phyloP scores from a whole-genome alignment of 2,888 invertebrate species.

The Allygus modestus region DNA sequence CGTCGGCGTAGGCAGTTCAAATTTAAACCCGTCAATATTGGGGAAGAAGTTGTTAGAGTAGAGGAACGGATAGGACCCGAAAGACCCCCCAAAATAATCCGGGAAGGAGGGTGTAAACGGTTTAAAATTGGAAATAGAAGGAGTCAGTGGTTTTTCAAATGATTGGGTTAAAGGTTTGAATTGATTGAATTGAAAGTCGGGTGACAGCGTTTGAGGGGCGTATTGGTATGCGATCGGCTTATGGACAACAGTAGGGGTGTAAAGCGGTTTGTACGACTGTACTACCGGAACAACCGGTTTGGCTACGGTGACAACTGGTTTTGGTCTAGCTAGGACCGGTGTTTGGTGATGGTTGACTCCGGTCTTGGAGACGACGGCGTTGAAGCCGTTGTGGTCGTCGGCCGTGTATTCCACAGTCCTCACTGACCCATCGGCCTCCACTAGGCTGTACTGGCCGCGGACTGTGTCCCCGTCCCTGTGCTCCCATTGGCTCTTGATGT shows the following conservation, averaged over 20 bases:
- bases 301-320: slow-evolving; percentile 46
- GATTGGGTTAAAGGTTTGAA: slow-evolving; percentile 1
- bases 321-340: background rate
- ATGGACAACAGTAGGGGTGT: slow-evolving; percentile 20
- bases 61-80: slow-evolving; percentile 14
- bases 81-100: slow-evolving; percentile 21
- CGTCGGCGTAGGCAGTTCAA: slow-evolving; percentile 40
- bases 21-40: slow-evolving; percentile 32
- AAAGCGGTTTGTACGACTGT: slow-evolving; percentile 24
- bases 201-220: background rate
- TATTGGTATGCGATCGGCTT: background rate
- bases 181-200: slow-evolving; percentile 38
- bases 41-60: slow-evolving; percentile 28
- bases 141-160: slow-evolving; percentile 15
- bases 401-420: slow-evolving; percentile 51
- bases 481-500: slow-evolving; percentile 56
- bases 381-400: slow-evolving; percentile 49
- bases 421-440: slow-evolving; percentile 50
- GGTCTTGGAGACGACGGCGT: slow-evolving; percentile 48
- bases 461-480: slow-evolving; percentile 22
- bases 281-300: slow-evolving; percentile 30
- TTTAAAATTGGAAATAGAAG: slow-evolving; percentile 11
- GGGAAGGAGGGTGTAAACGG: slow-evolving; percentile 32
- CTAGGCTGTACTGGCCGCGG: slow-evolving; percentile 47
- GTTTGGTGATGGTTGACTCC: background rate